Base-by-base conservation (phyloP, 2,888 invertebrate species). In the Agriopis leucophaearia region DNA sequence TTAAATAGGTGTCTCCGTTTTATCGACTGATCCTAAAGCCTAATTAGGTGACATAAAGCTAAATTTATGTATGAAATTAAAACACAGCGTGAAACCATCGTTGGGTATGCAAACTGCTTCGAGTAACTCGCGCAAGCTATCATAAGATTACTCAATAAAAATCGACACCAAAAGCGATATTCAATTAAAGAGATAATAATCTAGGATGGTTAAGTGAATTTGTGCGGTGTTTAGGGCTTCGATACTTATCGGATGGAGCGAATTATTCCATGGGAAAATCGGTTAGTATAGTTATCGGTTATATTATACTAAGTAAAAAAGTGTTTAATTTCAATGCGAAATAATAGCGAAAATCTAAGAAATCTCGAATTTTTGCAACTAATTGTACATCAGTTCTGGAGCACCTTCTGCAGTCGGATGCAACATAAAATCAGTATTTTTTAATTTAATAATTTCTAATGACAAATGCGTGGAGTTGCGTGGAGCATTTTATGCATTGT, bases 161-260 rank as follows among this genome's bases (percentile, higher is more conserved):
- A 83, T 81, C 79, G 73, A 76, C 74, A 75, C 72, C 71, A 81
- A 81, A 79, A 81, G 80, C 78, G 76, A 79, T 78, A 79, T 84
- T 85, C 83, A 83, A 86, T 86, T 85, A 86, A 77, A 69, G 55
- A 81, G 84, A 84, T 84, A 81, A 66, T 70, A 77, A 85, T 84
- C 84, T 78, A 78, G 78, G 79, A 78, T 78, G 66, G 74, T 77
- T 78, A 27, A 27, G 27, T 27, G 27, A 27, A 27, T 27, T 27
- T 27, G 79, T 77, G 74, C 76, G 71, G 73, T 73, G 74, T 71
- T 77, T 77, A 57, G 54, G 27, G 36, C 56, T 69, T 62, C 68
- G 74, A 81, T 83, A 60, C 50, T 76, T 27, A 52, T 59, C 15
- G n/a, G 5, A 18, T 45, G 15, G 44, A 44, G 13, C 8, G 8